A percentile compares a stretch with the other conserved stretches of the same genome.
Evolutionary conservation across 2,113 vertebrate species (phyloP).

Genomic region (Cinclus cinclus): DNA sequence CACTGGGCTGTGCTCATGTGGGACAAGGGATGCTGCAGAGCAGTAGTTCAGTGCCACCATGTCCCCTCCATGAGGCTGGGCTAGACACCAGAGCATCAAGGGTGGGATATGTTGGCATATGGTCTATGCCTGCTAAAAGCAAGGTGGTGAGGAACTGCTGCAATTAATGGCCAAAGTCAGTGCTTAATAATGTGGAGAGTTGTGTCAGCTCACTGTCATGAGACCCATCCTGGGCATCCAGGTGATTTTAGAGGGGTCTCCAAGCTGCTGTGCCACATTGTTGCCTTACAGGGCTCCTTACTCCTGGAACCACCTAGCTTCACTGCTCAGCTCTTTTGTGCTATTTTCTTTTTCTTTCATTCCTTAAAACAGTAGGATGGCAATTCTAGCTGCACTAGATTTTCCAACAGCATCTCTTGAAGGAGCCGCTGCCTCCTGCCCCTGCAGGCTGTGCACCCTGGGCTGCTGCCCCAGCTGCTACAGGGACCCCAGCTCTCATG

Average conservation of each 20-base stretch:
- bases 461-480: neutral
- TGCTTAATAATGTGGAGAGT: neutral
- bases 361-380: neutral
- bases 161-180: neutral
- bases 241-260: neutral
- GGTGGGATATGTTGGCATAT: neutral
- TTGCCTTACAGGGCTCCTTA: neutral
- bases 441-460: neutral
- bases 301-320: neutral
- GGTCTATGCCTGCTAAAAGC: neutral
- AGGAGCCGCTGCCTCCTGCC: accelerated
- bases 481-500: neutral
- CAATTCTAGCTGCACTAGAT: neutral
- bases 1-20: neutral
- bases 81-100: neutral
- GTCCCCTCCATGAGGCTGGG: neutral
- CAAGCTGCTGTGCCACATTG: neutral
- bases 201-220: accelerated
- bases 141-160: neutral
- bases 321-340: neutral
- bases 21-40: neutral
- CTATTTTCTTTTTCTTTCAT: neutral
- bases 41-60: accelerated
- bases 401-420: neutral
- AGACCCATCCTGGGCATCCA: neutral